Conservation (phyloP, 1,140 invertebrate species). For the Brachionus rubens region DNA sequence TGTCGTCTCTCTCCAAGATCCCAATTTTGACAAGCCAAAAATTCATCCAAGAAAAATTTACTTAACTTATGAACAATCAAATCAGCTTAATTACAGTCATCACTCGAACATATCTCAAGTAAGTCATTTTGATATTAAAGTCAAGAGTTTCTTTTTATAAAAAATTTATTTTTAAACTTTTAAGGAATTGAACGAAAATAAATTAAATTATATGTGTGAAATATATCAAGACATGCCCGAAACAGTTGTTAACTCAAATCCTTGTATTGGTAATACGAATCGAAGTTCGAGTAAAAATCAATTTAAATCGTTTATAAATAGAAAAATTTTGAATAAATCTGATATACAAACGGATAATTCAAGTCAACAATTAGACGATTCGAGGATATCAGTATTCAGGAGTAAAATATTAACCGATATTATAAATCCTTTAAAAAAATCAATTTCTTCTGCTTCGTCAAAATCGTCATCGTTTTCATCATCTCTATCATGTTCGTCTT, state of each 20-base stretch:
- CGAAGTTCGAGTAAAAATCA: neutral
- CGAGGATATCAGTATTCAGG: neutral
- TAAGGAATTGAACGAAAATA: neutral
- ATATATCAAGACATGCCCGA: neutral
- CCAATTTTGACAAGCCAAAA: slow-evolving; percentile 16
- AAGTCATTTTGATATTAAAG: too few relatives aligned
- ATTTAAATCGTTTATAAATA: neutral
- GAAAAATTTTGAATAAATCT: neutral
- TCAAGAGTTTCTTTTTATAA: neutral
- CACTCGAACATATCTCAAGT: too few relatives aligned
- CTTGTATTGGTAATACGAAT: neutral
- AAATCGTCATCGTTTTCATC: slow-evolving; percentile 22
- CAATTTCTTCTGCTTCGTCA: neutral
- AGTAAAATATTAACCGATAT: neutral
- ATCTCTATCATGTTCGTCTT: neutral
- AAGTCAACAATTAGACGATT: neutral
- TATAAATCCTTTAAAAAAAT: slow-evolving; percentile 18
- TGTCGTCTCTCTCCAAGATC: too few relatives aligned
- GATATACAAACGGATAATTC: neutral
- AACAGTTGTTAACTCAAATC: neutral
- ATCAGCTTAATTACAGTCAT: neutral
- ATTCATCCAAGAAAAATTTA: slow-evolving; percentile 30
- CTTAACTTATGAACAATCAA: slow-evolving; percentile 6
- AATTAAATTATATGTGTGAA: too few relatives aligned
- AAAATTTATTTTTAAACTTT: neutral